These are phyloP conservation scores for Andrena bucephala DNA, from an alignment of 2,888 invertebrate genomes.

Conservation along the genomic window DNA sequence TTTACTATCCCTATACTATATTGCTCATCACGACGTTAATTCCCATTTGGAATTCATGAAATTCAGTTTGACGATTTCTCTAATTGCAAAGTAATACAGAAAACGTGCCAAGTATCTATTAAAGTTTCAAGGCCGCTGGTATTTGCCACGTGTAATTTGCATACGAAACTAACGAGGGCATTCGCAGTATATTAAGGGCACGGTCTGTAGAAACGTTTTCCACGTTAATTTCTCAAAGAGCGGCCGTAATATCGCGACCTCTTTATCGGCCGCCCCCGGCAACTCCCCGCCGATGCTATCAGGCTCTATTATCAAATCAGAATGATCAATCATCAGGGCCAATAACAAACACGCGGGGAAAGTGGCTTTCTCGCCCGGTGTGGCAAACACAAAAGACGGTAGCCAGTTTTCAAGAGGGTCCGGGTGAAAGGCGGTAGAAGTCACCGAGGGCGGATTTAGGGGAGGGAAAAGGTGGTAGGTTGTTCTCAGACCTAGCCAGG, in stretches of 20 bases:
- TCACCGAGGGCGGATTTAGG: constrained; percentile 54
- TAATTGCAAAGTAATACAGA: no score
- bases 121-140: no score
- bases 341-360: constrained; percentile 65
- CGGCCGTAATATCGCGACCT: constrained; percentile 3
- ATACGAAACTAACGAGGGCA: no score
- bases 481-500: constrained; percentile 38
- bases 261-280: constrained; percentile 45
- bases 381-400: constrained; percentile 70
- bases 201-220: neutral
- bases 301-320: constrained; percentile 65
- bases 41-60: no score
- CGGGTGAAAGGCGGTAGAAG: constrained; percentile 62
- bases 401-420: constrained; percentile 74
- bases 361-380: constrained; percentile 62
- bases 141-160: no score
- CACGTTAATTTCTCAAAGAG: constrained; percentile 18
- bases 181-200: neutral
- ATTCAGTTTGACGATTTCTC: no score
- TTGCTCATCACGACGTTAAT: no score
- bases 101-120: no score
- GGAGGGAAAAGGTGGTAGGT: constrained; percentile 40
- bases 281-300: constrained; percentile 48
- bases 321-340: constrained; percentile 71
- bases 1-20: no score